phyloP scores from a whole-genome alignment of 2,113 vertebrate species.

The human (Homo sapiens) region GRCh38 chr13:38671501-38672000 shows the following conservation, averaged over 20 bases:
- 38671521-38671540: rapidly evolving
- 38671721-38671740: neutral
- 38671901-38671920: neutral
- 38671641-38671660: neutral
- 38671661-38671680: neutral
- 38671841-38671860: neutral
- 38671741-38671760: neutral
- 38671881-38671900: neutral
- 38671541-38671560: neutral
- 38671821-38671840: neutral
- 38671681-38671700: too few species aligned
- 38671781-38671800: neutral
- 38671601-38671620: neutral
- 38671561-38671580: neutral
- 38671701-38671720: too few species aligned
- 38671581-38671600: neutral
- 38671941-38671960: neutral
- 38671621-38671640: neutral
- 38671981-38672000: neutral
- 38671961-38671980: rapidly evolving
- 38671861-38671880: neutral
- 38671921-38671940: neutral
- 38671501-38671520: neutral
- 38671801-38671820: neutral
- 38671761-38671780: neutral